These are phyloP conservation scores for Sylvicola cinctus DNA, from an alignment of 2,888 invertebrate genomes.

Conservation along the genomic window DNA sequence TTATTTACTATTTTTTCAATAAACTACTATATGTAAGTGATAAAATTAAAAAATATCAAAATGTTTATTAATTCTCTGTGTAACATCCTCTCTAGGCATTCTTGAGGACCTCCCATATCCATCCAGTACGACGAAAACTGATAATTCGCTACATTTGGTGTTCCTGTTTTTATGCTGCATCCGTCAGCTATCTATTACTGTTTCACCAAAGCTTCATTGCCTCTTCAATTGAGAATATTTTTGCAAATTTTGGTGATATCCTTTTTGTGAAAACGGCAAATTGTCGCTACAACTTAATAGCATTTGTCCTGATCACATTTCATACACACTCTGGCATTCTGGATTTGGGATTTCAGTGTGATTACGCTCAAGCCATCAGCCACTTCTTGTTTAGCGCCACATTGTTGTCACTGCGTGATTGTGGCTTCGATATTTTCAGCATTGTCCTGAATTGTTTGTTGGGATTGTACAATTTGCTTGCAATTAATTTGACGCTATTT, in stretches of 20 bases:
- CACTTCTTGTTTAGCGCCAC: background rate
- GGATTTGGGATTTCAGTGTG: constrained; percentile 18
- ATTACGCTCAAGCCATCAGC: constrained; percentile 18
- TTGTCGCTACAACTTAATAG: constrained; percentile 8
- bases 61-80: too few species aligned
- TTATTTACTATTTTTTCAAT: too few species aligned
- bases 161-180: constrained; percentile 22
- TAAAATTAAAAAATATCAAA: too few species aligned
- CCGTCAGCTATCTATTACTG: constrained; percentile 19
- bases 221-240: constrained; percentile 18
- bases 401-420: too few species aligned
- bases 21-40: too few species aligned
- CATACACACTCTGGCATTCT: constrained; percentile 20
- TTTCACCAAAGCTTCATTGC: constrained; percentile 24
- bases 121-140: constrained; percentile 22
- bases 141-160: constrained; percentile 23
- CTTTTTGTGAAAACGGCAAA: constrained; percentile 13
- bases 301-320: constrained; percentile 22
- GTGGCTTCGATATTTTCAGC: too few species aligned
- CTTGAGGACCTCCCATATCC: constrained; percentile 19
- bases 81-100: constrained; percentile 21
- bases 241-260: constrained; percentile 22
- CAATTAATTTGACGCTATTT: constrained; percentile 18
- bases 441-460: constrained; percentile 22
- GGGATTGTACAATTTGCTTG: constrained; percentile 20